Conservation (phyloP, 1,140 invertebrate species). For the Hydropsyche tenuis region DNA sequence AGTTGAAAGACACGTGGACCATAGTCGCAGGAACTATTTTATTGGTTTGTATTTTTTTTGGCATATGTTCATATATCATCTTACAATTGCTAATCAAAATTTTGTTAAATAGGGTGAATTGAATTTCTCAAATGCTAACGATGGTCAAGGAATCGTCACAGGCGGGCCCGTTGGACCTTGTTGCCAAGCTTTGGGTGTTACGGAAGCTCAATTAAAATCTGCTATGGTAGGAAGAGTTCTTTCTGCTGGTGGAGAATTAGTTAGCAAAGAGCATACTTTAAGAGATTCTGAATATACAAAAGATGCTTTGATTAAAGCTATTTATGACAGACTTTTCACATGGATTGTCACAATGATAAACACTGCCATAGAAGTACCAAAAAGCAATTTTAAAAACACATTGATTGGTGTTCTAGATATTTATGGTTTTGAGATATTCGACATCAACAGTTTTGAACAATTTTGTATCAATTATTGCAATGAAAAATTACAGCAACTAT, state of each 20-base stretch:
- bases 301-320: conserved; percentile 92
- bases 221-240: conserved; percentile 87
- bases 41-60: conserved; percentile 69
- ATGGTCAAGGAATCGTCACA: conserved; percentile 51
- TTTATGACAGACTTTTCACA: conserved; percentile 90
- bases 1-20: conserved; percentile 88
- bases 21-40: conserved; percentile 90
- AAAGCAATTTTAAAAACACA: conserved; percentile 74
- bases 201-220: conserved; percentile 72
- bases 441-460: conserved; percentile 94
- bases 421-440: conserved; percentile 98
- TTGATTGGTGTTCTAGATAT: conserved; percentile 96
- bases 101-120: conserved; percentile 56
- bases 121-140: conserved; percentile 53
- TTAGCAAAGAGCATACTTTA: conserved; percentile 88
- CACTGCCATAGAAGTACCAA: conserved; percentile 75
- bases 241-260: conserved; percentile 91
- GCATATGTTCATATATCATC: conserved; percentile 10
- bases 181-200: conserved; percentile 73
- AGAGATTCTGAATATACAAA: conserved; percentile 87
- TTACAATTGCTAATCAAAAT: conserved; percentile 20
- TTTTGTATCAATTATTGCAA: conserved; percentile 97
- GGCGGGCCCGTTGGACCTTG: conserved; percentile 53
- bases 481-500: conserved; percentile 95
- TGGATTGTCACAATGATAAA: conserved; percentile 92